Conservation (phyloP, 2,888 invertebrate species). For the Cylloceria caligata region DNA sequence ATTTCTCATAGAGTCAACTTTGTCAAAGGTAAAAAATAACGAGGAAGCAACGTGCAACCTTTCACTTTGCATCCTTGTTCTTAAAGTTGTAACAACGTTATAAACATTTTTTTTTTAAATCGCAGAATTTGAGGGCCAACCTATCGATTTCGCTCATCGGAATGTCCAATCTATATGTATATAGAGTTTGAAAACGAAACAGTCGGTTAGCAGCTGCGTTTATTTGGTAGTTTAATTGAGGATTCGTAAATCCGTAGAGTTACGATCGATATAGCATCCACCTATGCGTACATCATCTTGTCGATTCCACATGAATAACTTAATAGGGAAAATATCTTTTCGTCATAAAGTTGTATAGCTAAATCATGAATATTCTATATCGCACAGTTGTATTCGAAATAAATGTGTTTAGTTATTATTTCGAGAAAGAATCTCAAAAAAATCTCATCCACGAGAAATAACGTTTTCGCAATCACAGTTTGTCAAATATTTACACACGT, state of each 20-base stretch:
- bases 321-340: background rate
- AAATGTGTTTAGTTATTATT: background rate
- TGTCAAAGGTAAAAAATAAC: no score
- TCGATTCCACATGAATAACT: background rate
- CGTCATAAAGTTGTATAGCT: background rate
- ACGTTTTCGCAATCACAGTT: no score
- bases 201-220: background rate
- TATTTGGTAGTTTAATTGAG: constrained; percentile 4
- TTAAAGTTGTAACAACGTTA: no score
- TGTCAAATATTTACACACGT: no score
- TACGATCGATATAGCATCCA: background rate
- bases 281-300: background rate
- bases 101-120: no score
- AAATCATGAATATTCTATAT: background rate
- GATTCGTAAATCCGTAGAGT: constrained; percentile 1
- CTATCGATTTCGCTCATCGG: no score
- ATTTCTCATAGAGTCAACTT: no score
- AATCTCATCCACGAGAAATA: no score
- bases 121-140: no score
- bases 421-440: background rate
- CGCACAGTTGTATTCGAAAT: background rate
- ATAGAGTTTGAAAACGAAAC: background rate
- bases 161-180: background rate
- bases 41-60: no score
- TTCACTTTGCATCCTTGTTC: no score